Percentiles rank a stretch among this genome's conserved stretches.
Evolutionary conservation across 92 coral and sea anemone genomes (phyloP).

Genomic region (Parazoanthus swiftii): DNA sequence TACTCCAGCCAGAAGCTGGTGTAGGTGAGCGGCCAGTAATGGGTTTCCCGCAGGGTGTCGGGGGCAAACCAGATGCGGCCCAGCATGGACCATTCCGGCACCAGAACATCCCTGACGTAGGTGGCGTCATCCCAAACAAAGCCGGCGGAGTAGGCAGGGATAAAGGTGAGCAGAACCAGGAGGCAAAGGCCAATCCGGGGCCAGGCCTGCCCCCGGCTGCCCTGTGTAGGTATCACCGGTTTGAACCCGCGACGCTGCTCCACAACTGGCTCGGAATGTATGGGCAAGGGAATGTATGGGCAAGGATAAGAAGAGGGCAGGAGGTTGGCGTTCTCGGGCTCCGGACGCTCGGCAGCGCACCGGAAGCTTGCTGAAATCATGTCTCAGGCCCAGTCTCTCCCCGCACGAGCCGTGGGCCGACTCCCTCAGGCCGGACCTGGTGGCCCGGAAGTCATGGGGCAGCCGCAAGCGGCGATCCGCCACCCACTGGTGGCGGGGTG

Average conservation of each 20-base stretch:
- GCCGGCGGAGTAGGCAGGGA: too few species aligned
- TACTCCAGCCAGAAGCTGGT: slow-evolving; percentile 6
- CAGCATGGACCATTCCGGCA: background rate
- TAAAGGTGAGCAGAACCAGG: too few species aligned
- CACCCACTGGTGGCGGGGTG: too few species aligned
- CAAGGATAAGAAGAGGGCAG: background rate
- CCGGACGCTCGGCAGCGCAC: background rate
- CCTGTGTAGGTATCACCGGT: too few species aligned
- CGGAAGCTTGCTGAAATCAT: slow-evolving; percentile 6
- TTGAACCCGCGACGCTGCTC: too few species aligned
- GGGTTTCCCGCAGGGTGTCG: background rate
- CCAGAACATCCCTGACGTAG: too few species aligned
- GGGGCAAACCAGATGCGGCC: background rate
- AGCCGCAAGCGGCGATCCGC: too few species aligned
- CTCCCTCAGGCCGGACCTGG: background rate
- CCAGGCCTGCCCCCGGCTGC: too few species aligned
- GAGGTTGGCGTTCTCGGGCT: slow-evolving; percentile 1
- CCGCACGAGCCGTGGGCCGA: slow-evolving; percentile 2
- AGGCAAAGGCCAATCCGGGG: too few species aligned
- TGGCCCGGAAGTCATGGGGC: background rate
- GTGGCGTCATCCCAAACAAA: too few species aligned
- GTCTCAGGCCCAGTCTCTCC: background rate
- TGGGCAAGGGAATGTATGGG: too few species aligned
- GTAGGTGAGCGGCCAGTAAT: background rate
- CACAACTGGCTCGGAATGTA: too few species aligned